Evolutionary conservation across 2,113 vertebrate genomes (phyloP), one percentile per base, ranked within the genome.

Genomic region (Cyanistes caeruleus): DNA sequence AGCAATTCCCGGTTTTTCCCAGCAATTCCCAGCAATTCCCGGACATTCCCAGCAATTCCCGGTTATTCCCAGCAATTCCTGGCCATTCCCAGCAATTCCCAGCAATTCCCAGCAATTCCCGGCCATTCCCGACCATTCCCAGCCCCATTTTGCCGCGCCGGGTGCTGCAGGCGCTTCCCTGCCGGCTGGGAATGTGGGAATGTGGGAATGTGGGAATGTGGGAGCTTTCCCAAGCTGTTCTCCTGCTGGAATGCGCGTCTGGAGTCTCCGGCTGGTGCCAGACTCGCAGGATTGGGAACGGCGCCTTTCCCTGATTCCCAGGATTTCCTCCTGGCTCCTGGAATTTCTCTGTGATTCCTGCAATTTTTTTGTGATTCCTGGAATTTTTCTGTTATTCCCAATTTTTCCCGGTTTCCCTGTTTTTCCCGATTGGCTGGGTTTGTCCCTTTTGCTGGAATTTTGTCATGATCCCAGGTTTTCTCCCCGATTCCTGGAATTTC

Each of bases 301-400:
- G 39, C 39, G 39, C 39, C 11, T 11, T 39, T 39, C 59, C 24
- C 8, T 1, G 1, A 7, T 62, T 39, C 59, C 17, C 3, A 11
- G 5, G 8, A 39, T 60, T 62, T 62, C 39, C 39, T 11, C 39
- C 39, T 39, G 39, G 39, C 39, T 39, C 39, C 39, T 39, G 39
- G 39, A 39, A 18, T 13, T 27, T 4, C 2, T 20, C 17, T 8
- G 2, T 3, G 1, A 12, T 20, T 28, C 35, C 35, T 3, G 0
- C 6, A 9, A 51, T 51, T 39, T 39, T 39, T 39, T 12, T 39
- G 39, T 39, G 39, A 39, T 39, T 39, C 39, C 39, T 39, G 39
- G 39, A 39, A 49, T 49, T n/a, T n/a, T n/a, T n/a, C n/a, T n/a
- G n/a, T n/a, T n/a, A n/a, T n/a, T n/a, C n/a, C n/a, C n/a, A n/a